These are phyloP conservation scores for Ormyrus rosae DNA, from an alignment of 2,888 invertebrate species.

Conservation along the genomic window DNA sequence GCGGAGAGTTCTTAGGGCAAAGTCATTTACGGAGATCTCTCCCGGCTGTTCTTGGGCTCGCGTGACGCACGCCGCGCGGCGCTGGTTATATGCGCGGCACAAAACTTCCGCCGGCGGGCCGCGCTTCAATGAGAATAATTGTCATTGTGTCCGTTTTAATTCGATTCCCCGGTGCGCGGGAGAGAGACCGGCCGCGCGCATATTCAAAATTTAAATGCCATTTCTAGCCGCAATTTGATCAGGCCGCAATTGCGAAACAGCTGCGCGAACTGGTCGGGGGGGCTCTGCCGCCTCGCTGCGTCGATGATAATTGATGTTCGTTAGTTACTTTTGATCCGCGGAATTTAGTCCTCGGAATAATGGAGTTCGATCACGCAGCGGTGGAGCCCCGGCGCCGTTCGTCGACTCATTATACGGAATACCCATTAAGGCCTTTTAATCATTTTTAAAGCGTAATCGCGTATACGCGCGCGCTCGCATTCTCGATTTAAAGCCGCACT, in stretches of 20 bases:
- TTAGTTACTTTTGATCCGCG: slow-evolving; percentile 49
- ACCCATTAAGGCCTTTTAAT: slow-evolving; percentile 27
- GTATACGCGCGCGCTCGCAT: not conserved
- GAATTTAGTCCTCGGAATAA: slow-evolving; percentile 43
- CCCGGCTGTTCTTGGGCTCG: not conserved
- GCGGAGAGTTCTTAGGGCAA: slow-evolving; percentile 52
- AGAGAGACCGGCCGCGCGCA: not conserved
- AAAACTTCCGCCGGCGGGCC: not conserved
- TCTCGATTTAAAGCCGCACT: too few relatives aligned
- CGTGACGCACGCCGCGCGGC: not conserved
- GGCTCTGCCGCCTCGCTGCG: not conserved
- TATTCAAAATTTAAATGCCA: slow-evolving; percentile 46
- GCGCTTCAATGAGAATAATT: slow-evolving; percentile 34
- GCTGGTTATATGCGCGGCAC: not conserved
- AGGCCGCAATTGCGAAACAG: slow-evolving; percentile 31
- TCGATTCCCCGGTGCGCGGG: slow-evolving; percentile 3
- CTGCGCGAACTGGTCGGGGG: not conserved
- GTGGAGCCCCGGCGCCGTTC: not conserved
- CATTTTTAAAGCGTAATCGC: slow-evolving; percentile 22
- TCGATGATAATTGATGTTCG: slow-evolving; percentile 54
- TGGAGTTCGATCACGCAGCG: slow-evolving; percentile 45
- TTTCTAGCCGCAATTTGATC: slow-evolving; percentile 45
- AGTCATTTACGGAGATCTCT: slow-evolving; percentile 50
- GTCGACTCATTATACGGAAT: slow-evolving; percentile 28
- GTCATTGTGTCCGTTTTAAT: slow-evolving; percentile 41